Percentiles rank a stretch among this genome's conserved stretches.
Evolutionary conservation across 2,797 vertebrate species (phyloP).

Genomic region (Ambastaia sidthimunki): DNA sequence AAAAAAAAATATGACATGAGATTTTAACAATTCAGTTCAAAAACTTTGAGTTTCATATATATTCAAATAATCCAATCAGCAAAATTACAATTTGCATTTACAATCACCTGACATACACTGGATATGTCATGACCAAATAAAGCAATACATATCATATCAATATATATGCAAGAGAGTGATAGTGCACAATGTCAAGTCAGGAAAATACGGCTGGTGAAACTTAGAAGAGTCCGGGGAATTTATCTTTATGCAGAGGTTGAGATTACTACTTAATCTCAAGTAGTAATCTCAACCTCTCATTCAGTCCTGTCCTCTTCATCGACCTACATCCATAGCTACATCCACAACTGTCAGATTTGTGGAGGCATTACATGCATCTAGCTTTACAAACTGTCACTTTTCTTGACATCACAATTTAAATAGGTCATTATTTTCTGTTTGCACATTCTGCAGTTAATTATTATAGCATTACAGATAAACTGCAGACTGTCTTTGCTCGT

Average conservation of each 20-base stretch:
- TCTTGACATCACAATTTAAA: not conserved
- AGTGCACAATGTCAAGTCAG: constrained; percentile 1
- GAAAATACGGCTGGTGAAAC: constrained; percentile 36
- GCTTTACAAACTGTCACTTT: not conserved
- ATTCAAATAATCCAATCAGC: not conserved
- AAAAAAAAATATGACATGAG: no score
- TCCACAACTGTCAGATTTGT: constrained; percentile 24
- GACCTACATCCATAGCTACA: constrained; percentile 44
- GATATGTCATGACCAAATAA: not conserved
- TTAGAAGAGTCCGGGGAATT: constrained; percentile 49
- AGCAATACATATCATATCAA: no score
- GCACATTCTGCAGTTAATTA: not conserved
- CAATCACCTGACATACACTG: not conserved
- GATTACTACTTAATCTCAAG: constrained; percentile 48
- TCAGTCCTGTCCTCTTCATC: constrained; percentile 28
- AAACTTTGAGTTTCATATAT: not conserved
- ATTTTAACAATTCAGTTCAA: not conserved
- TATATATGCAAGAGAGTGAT: not conserved
- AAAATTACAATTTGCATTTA: not conserved
- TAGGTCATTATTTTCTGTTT: not conserved
- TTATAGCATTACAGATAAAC: not conserved
- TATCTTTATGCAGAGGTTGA: constrained; percentile 47
- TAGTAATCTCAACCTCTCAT: constrained; percentile 44
- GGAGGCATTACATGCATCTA: constrained; percentile 2
- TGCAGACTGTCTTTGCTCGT: not conserved